A percentile compares a stretch with the other conserved stretches of the same genome.
Evolutionary conservation across 2,113 vertebrate species (phyloP).

Genomic region (Fregetta grallaria): DNA sequence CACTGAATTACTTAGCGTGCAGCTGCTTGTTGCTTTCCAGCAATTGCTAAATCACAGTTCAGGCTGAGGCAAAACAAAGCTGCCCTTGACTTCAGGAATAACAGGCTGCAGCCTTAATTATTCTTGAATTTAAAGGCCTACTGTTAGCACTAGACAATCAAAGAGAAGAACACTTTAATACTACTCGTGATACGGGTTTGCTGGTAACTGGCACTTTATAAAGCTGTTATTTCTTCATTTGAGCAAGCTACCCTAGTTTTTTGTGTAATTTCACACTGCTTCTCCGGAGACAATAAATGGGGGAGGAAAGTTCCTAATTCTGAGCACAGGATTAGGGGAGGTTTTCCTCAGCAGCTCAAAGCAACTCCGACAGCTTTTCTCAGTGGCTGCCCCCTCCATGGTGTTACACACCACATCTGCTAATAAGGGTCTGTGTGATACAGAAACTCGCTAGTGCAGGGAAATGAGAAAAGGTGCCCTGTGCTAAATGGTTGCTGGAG

Average conservation of each 20-base stretch:
- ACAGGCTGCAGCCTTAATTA: slow-evolving; percentile 7
- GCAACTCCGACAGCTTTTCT: background rate
- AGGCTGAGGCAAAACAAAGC: slow-evolving; percentile 25
- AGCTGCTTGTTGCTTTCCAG: slow-evolving; percentile 16
- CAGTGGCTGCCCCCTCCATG: background rate
- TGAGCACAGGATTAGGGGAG: background rate
- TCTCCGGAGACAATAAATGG: background rate
- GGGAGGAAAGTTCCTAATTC: background rate
- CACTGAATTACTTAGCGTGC: background rate
- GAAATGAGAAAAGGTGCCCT: background rate
- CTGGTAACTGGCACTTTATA: background rate
- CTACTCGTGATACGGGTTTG: background rate
- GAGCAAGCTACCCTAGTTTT: background rate
- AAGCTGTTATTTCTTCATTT: background rate
- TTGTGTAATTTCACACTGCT: background rate
- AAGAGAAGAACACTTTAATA: background rate
- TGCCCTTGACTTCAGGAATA: slow-evolving; percentile 34
- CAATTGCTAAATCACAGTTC: background rate
- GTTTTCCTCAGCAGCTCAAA: background rate
- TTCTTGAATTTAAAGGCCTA: slow-evolving; percentile 30
- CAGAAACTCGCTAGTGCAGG: background rate
- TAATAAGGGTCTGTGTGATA: background rate
- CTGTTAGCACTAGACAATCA: background rate
- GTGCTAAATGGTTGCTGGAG: rapidly evolving
- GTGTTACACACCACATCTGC: background rate